Evolutionary conservation across 2,797 vertebrate genomes (phyloP), one percentile per base, ranked within the genome.

Genomic region (Sebastes vulpes): DNA sequence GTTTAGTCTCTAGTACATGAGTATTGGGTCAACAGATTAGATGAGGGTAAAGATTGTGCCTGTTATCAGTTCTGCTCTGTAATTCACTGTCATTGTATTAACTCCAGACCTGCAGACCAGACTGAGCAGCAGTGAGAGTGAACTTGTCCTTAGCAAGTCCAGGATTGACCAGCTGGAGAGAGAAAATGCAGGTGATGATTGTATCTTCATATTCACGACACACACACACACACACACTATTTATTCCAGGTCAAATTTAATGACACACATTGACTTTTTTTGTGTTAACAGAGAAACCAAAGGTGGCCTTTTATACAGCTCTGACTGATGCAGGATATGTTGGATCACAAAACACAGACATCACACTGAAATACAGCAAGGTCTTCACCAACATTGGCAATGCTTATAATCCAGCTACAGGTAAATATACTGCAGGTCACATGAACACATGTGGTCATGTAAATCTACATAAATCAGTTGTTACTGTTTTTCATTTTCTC

Each of bases 351-450:
- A 56, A 29, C 29, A 9, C 23, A 2, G 25, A 52, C 8, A 2
- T 25, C 23, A 63, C 14, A 31, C 81, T 74, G 8, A 69, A 54
- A 78, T 78, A 21, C 75, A 73, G 23, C 69, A 82, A 73, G 25
- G 59, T 78, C 52, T 78, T 69, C 70, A 73, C 68, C 50, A 82
- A 69, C 65, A 42, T 48, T 26, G 69, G 80, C 38, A 69, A 69
- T 25, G 65, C 50, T 42, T 82, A 77, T 25, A 65, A 23, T 65
- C 42, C 70, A 31, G 5, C 18, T 6, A 73, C 80, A 72, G 80
- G 75, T 77, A 64, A 63, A 57, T 3, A 25, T 25, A 46, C 9
- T 68, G 52, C 64, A 63, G 65, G 4, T 28, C 20, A 57, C 20
- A 28, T 38, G 25, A 59, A 1, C 11, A 26, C 1, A 5, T 57